Evolutionary conservation across 2,888 invertebrate genomes (phyloP).

Genomic region (Ptychoptera albimana): DNA sequence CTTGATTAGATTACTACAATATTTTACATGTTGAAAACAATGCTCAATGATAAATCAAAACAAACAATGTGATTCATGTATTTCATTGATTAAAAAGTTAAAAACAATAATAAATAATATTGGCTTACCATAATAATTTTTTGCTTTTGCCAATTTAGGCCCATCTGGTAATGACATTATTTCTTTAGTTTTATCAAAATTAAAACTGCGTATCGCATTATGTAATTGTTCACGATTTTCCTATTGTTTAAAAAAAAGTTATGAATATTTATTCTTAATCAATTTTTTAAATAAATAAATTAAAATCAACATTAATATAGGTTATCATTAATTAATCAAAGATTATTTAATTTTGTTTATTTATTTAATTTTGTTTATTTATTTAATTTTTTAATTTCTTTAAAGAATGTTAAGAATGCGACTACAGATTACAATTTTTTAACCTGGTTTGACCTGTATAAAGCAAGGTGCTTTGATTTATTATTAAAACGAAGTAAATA

Average conservation of each 20-base stretch:
- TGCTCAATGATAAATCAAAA: no score
- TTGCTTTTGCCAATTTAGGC: conserved; percentile 23
- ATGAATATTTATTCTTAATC: background rate
- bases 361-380: no score
- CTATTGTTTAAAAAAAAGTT: conserved; percentile 26
- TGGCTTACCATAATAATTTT: conserved; percentile 28
- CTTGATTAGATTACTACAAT: no score
- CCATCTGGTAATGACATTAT: conserved; percentile 30
- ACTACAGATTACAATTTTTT: no score
- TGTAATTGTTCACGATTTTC: conserved; percentile 65
- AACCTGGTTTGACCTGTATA: no score
- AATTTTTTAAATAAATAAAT: background rate
- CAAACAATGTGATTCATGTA: background rate
- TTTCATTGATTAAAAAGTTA: background rate
- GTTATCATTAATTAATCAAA: background rate
- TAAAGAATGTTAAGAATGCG: conserved; percentile 2
- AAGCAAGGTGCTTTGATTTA: no score
- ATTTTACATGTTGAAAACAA: no score
- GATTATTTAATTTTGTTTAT: no score
- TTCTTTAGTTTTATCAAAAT: conserved; percentile 40
- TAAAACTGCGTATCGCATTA: conserved; percentile 49
- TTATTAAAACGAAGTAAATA: no score
- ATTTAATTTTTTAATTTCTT: background rate
- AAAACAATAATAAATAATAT: background rate
- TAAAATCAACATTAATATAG: background rate